Conservation (phyloP, 2,797 vertebrate genomes). For the Miichthys miiuy region DNA sequence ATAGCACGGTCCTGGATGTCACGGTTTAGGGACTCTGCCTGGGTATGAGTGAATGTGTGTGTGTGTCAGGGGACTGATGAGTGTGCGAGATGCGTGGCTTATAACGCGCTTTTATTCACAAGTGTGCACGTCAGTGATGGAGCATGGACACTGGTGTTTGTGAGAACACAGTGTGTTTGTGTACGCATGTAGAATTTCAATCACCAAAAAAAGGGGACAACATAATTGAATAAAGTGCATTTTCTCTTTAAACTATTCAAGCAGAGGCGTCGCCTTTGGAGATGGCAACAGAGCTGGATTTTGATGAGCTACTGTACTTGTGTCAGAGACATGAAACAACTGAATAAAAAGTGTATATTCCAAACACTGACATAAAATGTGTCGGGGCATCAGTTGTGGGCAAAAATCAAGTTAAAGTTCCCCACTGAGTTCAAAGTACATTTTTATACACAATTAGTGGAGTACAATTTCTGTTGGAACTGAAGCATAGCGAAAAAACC, state of each 20-base stretch:
- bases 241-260: constrained; percentile 62
- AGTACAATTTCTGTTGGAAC: constrained; percentile 77
- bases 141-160: constrained; percentile 30
- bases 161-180: constrained; percentile 28
- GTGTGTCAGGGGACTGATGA: constrained; percentile 51
- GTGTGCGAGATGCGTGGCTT: constrained; percentile 32
- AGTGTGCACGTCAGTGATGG: not conserved
- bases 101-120: constrained; percentile 29
- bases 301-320: constrained; percentile 67
- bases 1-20: constrained; percentile 87
- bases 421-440: constrained; percentile 82
- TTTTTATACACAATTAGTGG: constrained; percentile 81
- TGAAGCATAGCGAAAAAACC: constrained; percentile 67
- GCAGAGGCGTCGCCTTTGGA: constrained; percentile 70
- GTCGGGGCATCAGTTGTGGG: constrained; percentile 67
- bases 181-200: constrained; percentile 45
- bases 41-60: constrained; percentile 66
- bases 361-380: constrained; percentile 67
- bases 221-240: constrained; percentile 60
- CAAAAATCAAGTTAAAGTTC: constrained; percentile 74
- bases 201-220: constrained; percentile 36
- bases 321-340: constrained; percentile 74
- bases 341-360: constrained; percentile 64
- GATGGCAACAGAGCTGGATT: constrained; percentile 61
- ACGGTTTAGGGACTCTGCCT: constrained; percentile 81